These are phyloP conservation scores for Rhadinocentrus ornatus DNA, from an alignment of 2,797 vertebrate species.

Conservation along the genomic window DNA sequence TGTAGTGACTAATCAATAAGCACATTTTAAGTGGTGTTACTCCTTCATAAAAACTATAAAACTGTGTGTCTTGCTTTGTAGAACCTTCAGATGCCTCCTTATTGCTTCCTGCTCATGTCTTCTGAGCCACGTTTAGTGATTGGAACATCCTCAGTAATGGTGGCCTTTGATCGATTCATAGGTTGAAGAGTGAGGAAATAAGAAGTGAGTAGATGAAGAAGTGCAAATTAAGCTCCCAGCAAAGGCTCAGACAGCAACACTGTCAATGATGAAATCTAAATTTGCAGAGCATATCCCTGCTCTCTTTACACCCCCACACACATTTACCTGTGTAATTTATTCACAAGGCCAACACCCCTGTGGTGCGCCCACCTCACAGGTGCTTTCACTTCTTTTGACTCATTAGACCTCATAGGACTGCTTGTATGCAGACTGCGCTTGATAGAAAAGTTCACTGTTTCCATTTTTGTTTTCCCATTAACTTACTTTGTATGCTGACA, in stretches of 20 bases:
- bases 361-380: conserved; percentile 31
- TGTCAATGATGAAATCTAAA: conserved; percentile 35
- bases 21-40: conserved; percentile 35
- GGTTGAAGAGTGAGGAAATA: conserved; percentile 45
- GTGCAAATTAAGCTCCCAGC: conserved; percentile 46
- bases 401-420: conserved; percentile 8
- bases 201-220: conserved; percentile 39
- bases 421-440: conserved; percentile 13
- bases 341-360: conserved; percentile 41
- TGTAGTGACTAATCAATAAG: conserved; percentile 36
- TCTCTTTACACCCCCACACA: conserved; percentile 39
- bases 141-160: conserved; percentile 49
- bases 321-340: conserved; percentile 56
- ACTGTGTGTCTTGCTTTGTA: conserved; percentile 18
- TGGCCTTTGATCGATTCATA: conserved; percentile 56
- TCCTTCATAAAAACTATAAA: conserved; percentile 1
- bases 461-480: conserved; percentile 20
- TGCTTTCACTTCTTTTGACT: conserved; percentile 37
- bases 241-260: conserved; percentile 32
- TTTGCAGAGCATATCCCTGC: conserved; percentile 42
- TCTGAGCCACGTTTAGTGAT: conserved; percentile 50
- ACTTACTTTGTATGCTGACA: conserved; percentile 19
- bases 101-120: conserved; percentile 24
- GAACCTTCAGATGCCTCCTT: conserved; percentile 12
- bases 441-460: conserved; percentile 28